A percentile compares a stretch with the other conserved stretches of the same genome.
Conservation (phyloP, 2,888 invertebrate genomes). For the Pachymerium ferrugineum region DNA sequence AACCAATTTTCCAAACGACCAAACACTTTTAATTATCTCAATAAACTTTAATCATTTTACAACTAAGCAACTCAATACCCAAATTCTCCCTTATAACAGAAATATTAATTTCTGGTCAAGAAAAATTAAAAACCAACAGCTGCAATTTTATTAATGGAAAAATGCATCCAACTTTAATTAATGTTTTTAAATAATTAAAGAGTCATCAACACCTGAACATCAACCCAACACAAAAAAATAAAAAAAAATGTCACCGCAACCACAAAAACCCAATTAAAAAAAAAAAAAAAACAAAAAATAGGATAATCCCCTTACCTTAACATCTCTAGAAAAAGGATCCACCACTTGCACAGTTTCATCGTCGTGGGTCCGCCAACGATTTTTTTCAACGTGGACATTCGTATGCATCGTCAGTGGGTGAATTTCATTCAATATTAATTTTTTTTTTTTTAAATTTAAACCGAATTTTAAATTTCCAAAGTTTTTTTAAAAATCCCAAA, state of each 20-base stretch:
- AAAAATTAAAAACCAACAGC: too few species aligned
- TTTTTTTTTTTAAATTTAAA: background rate
- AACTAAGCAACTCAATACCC: too few species aligned
- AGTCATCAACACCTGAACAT: background rate
- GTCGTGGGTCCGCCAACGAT: constrained; percentile 85
- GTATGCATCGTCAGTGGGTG: constrained; percentile 82
- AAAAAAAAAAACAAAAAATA: background rate
- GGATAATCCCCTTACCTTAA: constrained; percentile 51
- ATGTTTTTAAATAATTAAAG: background rate
- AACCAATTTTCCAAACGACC: too few species aligned
- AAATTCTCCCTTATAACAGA: too few species aligned
- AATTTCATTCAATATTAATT: too few species aligned
- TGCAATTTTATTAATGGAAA: background rate
- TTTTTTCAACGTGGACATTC: constrained; percentile 78
- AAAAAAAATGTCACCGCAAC: background rate
- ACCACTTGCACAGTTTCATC: constrained; percentile 87
- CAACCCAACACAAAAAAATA: background rate
- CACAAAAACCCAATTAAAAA: background rate
- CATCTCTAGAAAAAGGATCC: constrained; percentile 72
- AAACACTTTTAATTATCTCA: too few species aligned
- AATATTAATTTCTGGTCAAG: too few species aligned
- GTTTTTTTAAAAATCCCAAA: background rate
- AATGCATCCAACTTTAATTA: background rate
- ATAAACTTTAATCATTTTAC: too few species aligned
- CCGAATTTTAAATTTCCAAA: background rate